phyloP scores from a whole-genome alignment of 1,140 invertebrate species.

The Archivesica marissinica region DNA sequence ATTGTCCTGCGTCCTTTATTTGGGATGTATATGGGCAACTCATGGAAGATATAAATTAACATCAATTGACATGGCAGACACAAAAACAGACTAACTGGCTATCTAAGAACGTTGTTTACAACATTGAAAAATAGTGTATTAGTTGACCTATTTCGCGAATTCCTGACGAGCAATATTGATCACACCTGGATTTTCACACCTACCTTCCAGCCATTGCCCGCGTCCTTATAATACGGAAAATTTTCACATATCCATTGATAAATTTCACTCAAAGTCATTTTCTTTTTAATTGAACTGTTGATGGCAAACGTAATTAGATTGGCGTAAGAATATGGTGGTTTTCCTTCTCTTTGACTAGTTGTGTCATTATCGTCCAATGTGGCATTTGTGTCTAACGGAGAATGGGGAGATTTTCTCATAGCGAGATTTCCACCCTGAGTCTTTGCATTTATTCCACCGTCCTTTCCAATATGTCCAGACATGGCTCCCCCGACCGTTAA shows the following conservation, averaged over 20 bases:
- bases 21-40: too few species aligned
- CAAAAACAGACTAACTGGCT: too few species aligned
- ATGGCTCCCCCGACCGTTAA: conserved; percentile 84
- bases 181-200: conserved; percentile 64
- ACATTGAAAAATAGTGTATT: too few species aligned
- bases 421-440: conserved; percentile 75
- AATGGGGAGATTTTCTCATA: conserved; percentile 78
- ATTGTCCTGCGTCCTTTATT: too few species aligned
- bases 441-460: conserved; percentile 71
- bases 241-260: conserved; percentile 86
- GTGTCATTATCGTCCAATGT: conserved; percentile 76
- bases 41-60: too few species aligned
- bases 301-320: conserved; percentile 90
- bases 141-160: too few species aligned
- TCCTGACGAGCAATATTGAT: background rate
- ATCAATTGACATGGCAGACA: too few species aligned
- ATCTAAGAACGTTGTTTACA: too few species aligned
- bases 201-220: conserved; percentile 90
- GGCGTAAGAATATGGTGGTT: conserved; percentile 88
- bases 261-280: conserved; percentile 86
- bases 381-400: conserved; percentile 78
- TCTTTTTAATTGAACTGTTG: conserved; percentile 87
- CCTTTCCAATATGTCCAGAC: conserved; percentile 73
- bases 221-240: conserved; percentile 88
- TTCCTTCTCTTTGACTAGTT: conserved; percentile 83